phyloP scores from a whole-genome alignment of 2,113 vertebrate species.

The Neofelis nebulosa region DNA sequence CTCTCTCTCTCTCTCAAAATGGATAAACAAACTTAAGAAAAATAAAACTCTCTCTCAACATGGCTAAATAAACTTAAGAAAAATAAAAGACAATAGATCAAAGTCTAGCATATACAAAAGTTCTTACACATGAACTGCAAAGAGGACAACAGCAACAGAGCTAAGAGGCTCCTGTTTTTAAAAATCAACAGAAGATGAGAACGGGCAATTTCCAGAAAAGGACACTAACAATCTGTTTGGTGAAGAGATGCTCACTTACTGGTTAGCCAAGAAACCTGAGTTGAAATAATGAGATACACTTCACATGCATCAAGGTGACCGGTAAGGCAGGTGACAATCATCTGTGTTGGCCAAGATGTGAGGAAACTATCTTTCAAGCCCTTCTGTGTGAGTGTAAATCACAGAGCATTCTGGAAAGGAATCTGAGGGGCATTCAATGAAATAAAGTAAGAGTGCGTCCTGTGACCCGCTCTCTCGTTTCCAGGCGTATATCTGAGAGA shows the following conservation, averaged over 20 bases:
- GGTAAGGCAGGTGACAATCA: not conserved
- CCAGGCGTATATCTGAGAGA: not conserved
- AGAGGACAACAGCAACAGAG: not conserved
- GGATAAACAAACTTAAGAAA: too few relatives aligned
- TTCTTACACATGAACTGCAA: not conserved
- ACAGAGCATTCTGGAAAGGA: not conserved
- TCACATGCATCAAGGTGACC: not conserved
- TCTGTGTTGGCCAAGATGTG: not conserved
- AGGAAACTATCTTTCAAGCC: not conserved
- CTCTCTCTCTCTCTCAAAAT: too few relatives aligned
- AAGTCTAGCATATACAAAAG: not conserved
- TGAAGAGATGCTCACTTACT: not conserved
- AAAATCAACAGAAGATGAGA: not conserved
- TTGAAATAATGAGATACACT: not conserved
- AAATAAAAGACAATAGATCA: not conserved
- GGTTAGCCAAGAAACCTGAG: not conserved
- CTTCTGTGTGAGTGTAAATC: not conserved
- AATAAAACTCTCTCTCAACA: too few relatives aligned
- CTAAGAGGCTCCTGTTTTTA: not conserved
- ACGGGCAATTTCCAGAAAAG: not conserved
- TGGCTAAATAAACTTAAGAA: too few relatives aligned
- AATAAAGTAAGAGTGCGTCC: not conserved
- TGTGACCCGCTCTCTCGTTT: too few relatives aligned
- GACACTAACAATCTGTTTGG: not conserved
- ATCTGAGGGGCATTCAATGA: not conserved